Evolutionary conservation across 2,113 vertebrate genomes (phyloP).

Genomic region (Trochalopteron elliotii): DNA sequence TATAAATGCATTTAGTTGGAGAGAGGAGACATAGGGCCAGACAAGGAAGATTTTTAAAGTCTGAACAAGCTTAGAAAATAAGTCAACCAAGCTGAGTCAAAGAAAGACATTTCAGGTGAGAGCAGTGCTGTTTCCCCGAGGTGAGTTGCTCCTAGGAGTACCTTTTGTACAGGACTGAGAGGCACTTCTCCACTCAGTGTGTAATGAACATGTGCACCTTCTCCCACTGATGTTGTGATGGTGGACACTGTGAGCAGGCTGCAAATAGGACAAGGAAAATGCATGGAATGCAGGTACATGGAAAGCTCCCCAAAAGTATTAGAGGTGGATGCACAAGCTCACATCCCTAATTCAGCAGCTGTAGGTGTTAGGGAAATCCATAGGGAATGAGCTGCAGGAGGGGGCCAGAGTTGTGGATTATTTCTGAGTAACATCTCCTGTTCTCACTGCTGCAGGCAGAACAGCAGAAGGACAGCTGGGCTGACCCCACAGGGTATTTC

Average conservation of each 20-base stretch:
- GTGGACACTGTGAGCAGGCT: neutral
- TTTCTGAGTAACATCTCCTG: neutral
- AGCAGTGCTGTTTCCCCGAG: neutral
- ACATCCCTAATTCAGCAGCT: neutral
- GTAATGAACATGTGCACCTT: neutral
- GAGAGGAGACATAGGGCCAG: neutral
- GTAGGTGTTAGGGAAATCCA: neutral
- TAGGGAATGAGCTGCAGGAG: neutral
- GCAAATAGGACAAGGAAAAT: neutral
- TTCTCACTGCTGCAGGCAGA: neutral
- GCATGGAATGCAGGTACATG: neutral
- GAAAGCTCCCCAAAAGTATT: neutral
- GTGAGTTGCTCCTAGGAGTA: neutral
- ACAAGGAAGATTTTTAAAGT: neutral
- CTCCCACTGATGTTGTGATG: fast-evolving
- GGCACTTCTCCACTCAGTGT: neutral
- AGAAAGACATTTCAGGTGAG: neutral
- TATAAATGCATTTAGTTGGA: neutral
- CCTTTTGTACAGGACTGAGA: neutral
- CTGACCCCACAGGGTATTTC: neutral
- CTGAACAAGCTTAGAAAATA: neutral
- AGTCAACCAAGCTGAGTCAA: neutral
- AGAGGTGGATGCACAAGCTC: neutral
- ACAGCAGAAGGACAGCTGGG: neutral
- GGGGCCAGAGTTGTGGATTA: neutral